phyloP scores from a whole-genome alignment of 2,113 vertebrate species.

The Brachypodius melanocephalos region DNA sequence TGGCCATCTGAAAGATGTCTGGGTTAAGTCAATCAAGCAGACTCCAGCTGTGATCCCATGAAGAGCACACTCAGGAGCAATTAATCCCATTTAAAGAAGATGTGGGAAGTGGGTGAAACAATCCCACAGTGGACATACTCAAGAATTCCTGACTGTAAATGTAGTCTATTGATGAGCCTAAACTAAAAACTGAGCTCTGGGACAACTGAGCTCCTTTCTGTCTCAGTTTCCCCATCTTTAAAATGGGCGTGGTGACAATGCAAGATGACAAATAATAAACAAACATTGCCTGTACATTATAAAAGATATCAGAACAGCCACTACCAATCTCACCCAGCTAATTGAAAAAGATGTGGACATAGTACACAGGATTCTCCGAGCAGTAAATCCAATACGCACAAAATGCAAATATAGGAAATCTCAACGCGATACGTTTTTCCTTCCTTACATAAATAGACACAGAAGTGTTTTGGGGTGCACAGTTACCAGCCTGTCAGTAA shows the following conservation, averaged over 20 bases:
- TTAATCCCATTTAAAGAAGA: neutral
- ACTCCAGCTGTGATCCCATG: neutral
- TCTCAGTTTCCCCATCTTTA: neutral
- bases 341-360: neutral
- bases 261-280: neutral
- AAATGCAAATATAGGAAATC: constrained; percentile 41
- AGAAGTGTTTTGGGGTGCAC: neutral
- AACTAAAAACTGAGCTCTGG: neutral
- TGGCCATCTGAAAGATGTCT: neutral
- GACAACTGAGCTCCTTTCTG: neutral
- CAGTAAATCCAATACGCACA: neutral
- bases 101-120: accelerated
- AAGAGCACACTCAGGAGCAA: neutral
- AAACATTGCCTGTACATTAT: neutral
- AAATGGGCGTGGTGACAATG: accelerated
- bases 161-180: neutral
- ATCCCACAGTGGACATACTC: accelerated
- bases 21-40: neutral
- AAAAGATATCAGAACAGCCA: neutral
- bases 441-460: constrained; percentile 7
- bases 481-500: neutral
- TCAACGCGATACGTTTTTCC: neutral
- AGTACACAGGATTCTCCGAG: neutral
- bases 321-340: neutral
- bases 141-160: neutral